These are phyloP conservation scores for Leptinotarsa defecta DNA, from an alignment of 1,140 invertebrate genomes.

Conservation along the genomic window DNA sequence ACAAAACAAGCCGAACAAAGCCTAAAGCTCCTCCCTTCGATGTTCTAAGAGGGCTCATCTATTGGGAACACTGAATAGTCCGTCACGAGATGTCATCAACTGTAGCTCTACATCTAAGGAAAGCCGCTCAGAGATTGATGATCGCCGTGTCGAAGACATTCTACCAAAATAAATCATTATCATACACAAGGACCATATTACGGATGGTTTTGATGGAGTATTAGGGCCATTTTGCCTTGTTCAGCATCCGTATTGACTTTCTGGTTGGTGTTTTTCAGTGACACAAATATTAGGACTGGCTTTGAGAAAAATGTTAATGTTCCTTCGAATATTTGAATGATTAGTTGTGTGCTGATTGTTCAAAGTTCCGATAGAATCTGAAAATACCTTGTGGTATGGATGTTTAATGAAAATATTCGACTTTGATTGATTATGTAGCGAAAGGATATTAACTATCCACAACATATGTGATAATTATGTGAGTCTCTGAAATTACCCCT, in stretches of 20 bases:
- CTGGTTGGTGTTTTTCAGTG: no score
- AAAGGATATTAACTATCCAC: no score
- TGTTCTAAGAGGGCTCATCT: slow-evolving; percentile 43
- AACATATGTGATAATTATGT: no score
- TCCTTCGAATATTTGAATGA: no score
- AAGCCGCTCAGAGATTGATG: slow-evolving; percentile 38
- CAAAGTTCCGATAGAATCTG: no score
- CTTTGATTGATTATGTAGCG: no score
- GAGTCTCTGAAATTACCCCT: no score
- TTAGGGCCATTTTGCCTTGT: background rate
- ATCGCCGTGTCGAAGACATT: slow-evolving; percentile 38
- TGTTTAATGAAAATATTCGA: no score
- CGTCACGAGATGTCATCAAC: slow-evolving; percentile 41
- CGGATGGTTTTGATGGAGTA: slow-evolving; percentile 5
- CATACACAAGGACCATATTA: slow-evolving; percentile 3
- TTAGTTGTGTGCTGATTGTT: no score
- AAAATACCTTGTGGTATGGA: no score
- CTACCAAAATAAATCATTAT: slow-evolving; percentile 42
- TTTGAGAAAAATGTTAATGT: no score
- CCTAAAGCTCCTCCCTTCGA: slow-evolving; percentile 36
- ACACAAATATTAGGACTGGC: no score
- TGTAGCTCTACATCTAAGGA: background rate
- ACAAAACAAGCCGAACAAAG: slow-evolving; percentile 25
- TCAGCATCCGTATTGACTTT: background rate
- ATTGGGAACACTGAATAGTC: slow-evolving; percentile 41